phyloP scores from a whole-genome alignment of 2,113 vertebrate species.

The Forbesichthys papilliferus region DNA sequence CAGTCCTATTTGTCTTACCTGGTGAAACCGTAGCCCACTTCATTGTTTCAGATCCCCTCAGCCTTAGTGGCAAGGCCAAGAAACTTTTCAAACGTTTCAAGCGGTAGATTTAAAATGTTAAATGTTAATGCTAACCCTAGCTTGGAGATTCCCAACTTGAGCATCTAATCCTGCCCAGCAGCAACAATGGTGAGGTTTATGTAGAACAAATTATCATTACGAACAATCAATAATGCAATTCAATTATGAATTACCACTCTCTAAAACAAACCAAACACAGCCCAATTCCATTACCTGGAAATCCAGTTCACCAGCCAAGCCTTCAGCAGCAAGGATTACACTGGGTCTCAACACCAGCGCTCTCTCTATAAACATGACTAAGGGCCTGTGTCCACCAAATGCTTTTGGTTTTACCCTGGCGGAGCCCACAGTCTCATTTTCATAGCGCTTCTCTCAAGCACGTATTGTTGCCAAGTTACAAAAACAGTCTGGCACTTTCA shows the following conservation, averaged over 20 bases:
- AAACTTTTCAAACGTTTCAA: slow-evolving; percentile 65
- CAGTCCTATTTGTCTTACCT: slow-evolving; percentile 64
- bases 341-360: slow-evolving; percentile 19
- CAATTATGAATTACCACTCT: slow-evolving; percentile 16
- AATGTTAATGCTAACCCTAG: slow-evolving; percentile 41
- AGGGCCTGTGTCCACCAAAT: no score
- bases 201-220: no score
- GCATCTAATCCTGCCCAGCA: slow-evolving; percentile 50
- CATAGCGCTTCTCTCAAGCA: no score
- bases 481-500: no score
- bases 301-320: neutral
- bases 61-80: slow-evolving; percentile 57
- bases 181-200: no score
- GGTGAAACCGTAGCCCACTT: slow-evolving; percentile 53
- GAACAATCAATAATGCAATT: no score
- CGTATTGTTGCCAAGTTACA: no score
- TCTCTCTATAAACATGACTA: no score
- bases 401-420: no score
- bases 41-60: slow-evolving; percentile 49
- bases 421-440: no score
- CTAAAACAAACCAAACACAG: slow-evolving; percentile 21
- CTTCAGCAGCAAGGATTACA: slow-evolving; percentile 29
- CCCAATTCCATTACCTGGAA: slow-evolving; percentile 22
- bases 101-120: slow-evolving; percentile 60
- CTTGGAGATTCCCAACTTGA: slow-evolving; percentile 58